Conservation (phyloP, 2,888 invertebrate genomes). For the Callyntrura guangdongensis region DNA sequence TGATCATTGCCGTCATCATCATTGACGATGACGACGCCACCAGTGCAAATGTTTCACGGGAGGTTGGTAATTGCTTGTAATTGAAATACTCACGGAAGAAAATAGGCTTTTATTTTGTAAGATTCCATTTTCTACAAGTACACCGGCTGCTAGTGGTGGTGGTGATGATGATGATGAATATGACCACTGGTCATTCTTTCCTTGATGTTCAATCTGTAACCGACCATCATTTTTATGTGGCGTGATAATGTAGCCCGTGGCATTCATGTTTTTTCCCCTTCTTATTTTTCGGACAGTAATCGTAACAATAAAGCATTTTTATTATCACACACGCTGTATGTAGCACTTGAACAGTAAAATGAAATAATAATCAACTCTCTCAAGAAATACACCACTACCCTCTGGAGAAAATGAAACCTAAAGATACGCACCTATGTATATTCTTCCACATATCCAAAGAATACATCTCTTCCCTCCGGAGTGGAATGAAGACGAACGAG, state of each 20-base stretch:
- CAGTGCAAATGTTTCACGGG: slow-evolving; percentile 49
- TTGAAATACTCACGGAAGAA: slow-evolving; percentile 46
- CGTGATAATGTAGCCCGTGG: slow-evolving; percentile 63
- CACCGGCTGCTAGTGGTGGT: neutral
- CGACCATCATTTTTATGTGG: slow-evolving; percentile 2
- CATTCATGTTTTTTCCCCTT: slow-evolving; percentile 1
- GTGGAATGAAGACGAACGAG: slow-evolving; percentile 3
- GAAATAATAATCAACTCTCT: slow-evolving; percentile 24
- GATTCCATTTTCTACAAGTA: neutral
- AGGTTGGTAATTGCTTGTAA: slow-evolving; percentile 58
- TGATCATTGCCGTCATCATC: neutral
- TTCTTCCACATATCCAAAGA: neutral
- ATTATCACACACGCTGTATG: slow-evolving; percentile 23
- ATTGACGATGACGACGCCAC: too few species aligned
- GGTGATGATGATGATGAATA: neutral
- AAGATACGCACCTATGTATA: neutral
- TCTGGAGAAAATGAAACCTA: neutral
- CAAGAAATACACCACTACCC: neutral
- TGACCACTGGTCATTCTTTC: slow-evolving; percentile 37
- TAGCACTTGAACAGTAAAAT: neutral
- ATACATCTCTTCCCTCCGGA: slow-evolving; percentile 40
- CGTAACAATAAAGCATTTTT: slow-evolving; percentile 61
- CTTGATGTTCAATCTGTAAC: neutral
- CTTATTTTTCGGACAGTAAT: slow-evolving; percentile 8
- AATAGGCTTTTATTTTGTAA: slow-evolving; percentile 37